Base-by-base conservation (phyloP, 2,797 vertebrate species). In the Heteromormyrus szaboi region DNA sequence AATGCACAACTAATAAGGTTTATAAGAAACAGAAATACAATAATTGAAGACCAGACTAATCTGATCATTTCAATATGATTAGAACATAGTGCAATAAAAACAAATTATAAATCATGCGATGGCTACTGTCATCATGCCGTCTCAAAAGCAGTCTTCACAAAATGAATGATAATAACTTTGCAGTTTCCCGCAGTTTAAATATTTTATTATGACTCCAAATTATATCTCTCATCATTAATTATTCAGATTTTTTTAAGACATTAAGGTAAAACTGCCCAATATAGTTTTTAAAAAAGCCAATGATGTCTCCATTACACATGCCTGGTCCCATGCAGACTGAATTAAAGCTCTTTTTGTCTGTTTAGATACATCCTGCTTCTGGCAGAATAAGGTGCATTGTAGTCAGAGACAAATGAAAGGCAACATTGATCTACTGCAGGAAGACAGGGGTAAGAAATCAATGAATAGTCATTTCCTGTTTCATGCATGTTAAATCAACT, bases 391-490 rank as follows among this genome's bases (percentile, higher is more conserved):
- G 94, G 93, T 94, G 94, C 94, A 96, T 95, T 96, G 95, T 96
- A 94, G 94, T 95, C 94, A 92, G 94, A 96, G 96, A 96, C 96
- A 96, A 96, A 96, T 94, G 95, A 95, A 96, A 95, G 96, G 96
- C 95, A 94, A 95, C 96, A 96, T 96, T 95, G 96, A 97, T 97
- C 95, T 95, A 95, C 95, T 93, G 44, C 19, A 94, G 95, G 95
- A 96, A 95, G 95, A 95, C 95, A 94, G 96, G 96, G 96, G 95
- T 95, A 95, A 95, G 95, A 96, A 96, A 97, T 97, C 96, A 96
- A 96, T 96, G 95, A 93, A 93, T 94, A 94, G 95, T 95, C 94
- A 96, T 96, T 96, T 96, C 96, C 96, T 95, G 95, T 96, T 95
- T 93, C 92, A 92, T 94, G 94, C 94, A 93, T 94, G 95, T 95